A percentile compares a stretch with the other conserved stretches of the same genome.
These are phyloP conservation scores for Oreortyx pictus DNA, from an alignment of 2,797 vertebrate genomes.

Conservation along the genomic window DNA sequence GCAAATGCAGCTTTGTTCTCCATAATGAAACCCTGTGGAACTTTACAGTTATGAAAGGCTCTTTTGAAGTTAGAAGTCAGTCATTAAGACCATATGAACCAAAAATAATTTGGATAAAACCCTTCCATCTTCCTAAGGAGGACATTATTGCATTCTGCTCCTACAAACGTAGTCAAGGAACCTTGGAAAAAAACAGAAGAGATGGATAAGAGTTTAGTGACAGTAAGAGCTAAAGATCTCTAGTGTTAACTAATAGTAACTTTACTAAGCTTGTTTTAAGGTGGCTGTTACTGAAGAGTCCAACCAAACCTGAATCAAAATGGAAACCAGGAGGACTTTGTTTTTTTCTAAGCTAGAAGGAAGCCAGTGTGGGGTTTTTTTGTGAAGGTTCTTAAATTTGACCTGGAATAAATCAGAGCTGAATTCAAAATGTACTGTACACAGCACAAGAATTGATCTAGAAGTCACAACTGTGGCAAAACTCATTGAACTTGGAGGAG, in stretches of 20 bases:
- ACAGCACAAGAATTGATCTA: background rate
- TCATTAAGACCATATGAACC: conserved; percentile 61
- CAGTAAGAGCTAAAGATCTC: conserved; percentile 40
- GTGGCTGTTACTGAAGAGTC: background rate
- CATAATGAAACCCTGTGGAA: conserved; percentile 27
- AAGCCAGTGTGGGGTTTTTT: background rate
- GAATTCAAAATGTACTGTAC: background rate
- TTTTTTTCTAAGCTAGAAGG: background rate
- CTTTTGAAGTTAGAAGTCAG: conserved; percentile 57
- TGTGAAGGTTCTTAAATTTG: background rate
- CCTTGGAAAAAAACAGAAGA: conserved; percentile 26
- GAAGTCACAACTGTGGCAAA: conserved; percentile 9
- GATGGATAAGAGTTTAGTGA: conserved; percentile 7
- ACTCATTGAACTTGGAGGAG: conserved; percentile 1
- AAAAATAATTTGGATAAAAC: conserved; percentile 14
- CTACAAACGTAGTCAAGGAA: conserved; percentile 11
- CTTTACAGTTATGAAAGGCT: conserved; percentile 53
- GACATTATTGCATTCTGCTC: conserved; percentile 13
- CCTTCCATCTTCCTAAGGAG: background rate
- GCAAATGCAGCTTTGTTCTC: conserved; percentile 38
- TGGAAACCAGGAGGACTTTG: background rate
- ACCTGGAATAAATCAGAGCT: background rate
- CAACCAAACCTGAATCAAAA: conserved; percentile 9
- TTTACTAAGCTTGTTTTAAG: conserved; percentile 16
- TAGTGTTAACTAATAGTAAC: conserved; percentile 13